A percentile compares a stretch with the other conserved stretches of the same genome.
These are phyloP conservation scores for Enteromius paludinosus DNA, from an alignment of 2,797 vertebrate species.

Conservation along the genomic window DNA sequence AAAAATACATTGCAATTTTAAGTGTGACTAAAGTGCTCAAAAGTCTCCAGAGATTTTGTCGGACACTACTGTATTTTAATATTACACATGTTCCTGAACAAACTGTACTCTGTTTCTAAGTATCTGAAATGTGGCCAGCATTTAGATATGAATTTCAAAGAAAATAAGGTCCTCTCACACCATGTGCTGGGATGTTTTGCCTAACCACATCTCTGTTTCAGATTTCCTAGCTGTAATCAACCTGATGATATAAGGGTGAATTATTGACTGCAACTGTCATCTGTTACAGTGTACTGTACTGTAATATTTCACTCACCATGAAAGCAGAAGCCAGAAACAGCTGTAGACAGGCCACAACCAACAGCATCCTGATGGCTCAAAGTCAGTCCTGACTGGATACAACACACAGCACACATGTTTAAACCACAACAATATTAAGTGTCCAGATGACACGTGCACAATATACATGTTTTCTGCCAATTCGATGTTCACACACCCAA, in stretches of 20 bases:
- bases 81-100: background rate
- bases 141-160: background rate
- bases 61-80: background rate
- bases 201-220: background rate
- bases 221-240: background rate
- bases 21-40: background rate
- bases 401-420: conserved; percentile 9
- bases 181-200: background rate
- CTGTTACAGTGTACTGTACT: conserved; percentile 1
- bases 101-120: background rate
- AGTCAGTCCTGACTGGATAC: conserved; percentile 25
- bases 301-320: conserved; percentile 69
- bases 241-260: background rate
- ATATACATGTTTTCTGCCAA: background rate
- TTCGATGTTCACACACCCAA: conserved; percentile 6
- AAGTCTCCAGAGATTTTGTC: background rate
- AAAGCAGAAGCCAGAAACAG: conserved; percentile 72
- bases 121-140: background rate
- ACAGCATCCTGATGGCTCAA: conserved; percentile 68
- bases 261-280: background rate
- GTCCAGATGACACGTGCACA: background rate
- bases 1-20: background rate
- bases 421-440: background rate
- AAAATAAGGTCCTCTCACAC: background rate
- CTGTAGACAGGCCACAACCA: conserved; percentile 70